A percentile compares a stretch with the other conserved stretches of the same genome.
phyloP scores from a whole-genome alignment of 2,888 invertebrate genomes.

The Sympetrum striolatum region DNA sequence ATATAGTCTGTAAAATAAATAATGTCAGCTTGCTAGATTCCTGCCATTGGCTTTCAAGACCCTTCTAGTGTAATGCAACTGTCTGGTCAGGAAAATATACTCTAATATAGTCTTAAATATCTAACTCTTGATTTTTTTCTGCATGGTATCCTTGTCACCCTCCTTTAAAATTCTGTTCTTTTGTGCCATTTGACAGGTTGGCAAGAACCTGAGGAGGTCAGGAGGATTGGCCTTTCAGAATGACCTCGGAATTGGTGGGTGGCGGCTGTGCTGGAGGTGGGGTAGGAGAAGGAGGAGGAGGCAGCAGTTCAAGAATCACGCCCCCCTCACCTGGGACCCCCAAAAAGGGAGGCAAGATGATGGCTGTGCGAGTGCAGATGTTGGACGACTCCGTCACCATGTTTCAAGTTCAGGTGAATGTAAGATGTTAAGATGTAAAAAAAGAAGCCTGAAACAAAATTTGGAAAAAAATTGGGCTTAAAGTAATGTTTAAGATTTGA shows the following conservation, averaged over 20 bases:
- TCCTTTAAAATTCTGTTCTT: neutral
- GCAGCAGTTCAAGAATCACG: slow-evolving; percentile 72
- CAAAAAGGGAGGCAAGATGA: slow-evolving; percentile 86
- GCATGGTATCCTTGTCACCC: neutral
- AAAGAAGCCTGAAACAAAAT: neutral
- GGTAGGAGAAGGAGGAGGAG: slow-evolving; percentile 65
- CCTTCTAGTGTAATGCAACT: no score
- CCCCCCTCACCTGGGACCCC: slow-evolving; percentile 81
- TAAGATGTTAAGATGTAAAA: slow-evolving; percentile 44
- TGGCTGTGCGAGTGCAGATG: slow-evolving; percentile 88
- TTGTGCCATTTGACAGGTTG: neutral
- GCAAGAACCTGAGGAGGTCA: slow-evolving; percentile 17
- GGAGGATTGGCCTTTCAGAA: slow-evolving; percentile 11
- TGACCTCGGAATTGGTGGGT: slow-evolving; percentile 34
- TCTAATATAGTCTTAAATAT: no score
- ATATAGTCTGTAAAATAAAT: no score
- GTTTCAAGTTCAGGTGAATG: slow-evolving; percentile 91
- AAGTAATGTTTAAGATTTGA: no score
- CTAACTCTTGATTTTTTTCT: no score
- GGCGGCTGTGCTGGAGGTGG: slow-evolving; percentile 27
- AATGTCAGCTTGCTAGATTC: no score
- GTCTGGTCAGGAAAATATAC: no score
- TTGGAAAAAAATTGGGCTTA: no score
- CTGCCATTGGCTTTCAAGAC: no score
- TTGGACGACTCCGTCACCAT: slow-evolving; percentile 87